Percentiles rank a stretch among this genome's conserved stretches.
Evolutionary conservation across 2,888 invertebrate genomes (phyloP).

Genomic region (Bimastos eiseni): DNA sequence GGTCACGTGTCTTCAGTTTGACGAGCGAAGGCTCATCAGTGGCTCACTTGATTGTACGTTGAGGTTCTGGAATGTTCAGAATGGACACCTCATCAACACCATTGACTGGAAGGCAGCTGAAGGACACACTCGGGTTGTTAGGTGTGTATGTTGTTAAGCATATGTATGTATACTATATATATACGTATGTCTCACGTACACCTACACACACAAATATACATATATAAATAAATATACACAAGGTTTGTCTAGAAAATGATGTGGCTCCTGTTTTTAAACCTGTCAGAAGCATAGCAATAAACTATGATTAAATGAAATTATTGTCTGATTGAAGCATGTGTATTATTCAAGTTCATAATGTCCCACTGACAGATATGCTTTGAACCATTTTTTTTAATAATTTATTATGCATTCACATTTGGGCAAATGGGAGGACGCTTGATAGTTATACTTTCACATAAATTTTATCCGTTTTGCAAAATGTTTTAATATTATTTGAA

Average conservation of each 20-base stretch:
- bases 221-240: no score
- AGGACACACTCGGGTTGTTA: conserved; percentile 66
- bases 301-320: neutral
- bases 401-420: no score
- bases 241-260: neutral
- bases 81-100: conserved; percentile 63
- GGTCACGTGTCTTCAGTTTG: conserved; percentile 66
- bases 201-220: neutral
- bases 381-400: no score
- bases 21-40: conserved; percentile 63
- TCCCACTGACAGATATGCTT: no score
- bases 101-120: conserved; percentile 67
- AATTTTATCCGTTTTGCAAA: no score
- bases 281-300: neutral
- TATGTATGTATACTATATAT: no score
- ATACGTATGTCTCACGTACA: no score
- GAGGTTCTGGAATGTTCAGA: conserved; percentile 64
- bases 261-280: neutral
- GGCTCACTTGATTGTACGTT: conserved; percentile 65
- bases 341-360: no score
- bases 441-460: no score
- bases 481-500: no score
- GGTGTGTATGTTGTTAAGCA: conserved; percentile 46
- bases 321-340: no score
- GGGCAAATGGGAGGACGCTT: no score